Evolutionary conservation across 2,113 vertebrate genomes (phyloP).

Genomic region (Callipepla squamata): DNA sequence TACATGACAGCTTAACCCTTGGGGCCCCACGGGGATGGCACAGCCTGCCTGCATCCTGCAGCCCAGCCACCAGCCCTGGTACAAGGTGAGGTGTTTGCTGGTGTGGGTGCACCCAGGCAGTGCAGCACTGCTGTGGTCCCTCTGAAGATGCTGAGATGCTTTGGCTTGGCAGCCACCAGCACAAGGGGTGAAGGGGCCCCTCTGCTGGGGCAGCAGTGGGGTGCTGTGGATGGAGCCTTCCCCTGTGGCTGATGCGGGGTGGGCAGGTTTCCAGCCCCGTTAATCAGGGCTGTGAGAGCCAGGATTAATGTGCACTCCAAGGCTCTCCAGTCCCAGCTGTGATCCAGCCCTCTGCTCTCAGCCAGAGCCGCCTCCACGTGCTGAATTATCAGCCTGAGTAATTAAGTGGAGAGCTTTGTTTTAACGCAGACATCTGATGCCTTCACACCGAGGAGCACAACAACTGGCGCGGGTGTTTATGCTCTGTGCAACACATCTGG

Average conservation of each 20-base stretch:
- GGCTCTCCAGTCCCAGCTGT: conserved; percentile 65
- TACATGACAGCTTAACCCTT: conserved; percentile 68
- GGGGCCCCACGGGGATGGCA: background rate
- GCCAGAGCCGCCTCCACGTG: conserved; percentile 44
- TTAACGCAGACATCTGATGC: conserved; percentile 71
- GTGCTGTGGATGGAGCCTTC: background rate
- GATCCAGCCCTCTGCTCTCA: conserved; percentile 66
- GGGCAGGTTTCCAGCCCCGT: conserved; percentile 35
- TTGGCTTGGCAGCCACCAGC: rapidly evolving
- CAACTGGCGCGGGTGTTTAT: conserved; percentile 61
- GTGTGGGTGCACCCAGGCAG: background rate
- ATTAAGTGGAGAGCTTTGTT: conserved; percentile 71
- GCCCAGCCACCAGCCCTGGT: background rate
- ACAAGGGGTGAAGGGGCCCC: background rate
- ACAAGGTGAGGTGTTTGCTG: background rate
- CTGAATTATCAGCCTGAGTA: conserved; percentile 68
- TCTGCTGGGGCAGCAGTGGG: rapidly evolving
- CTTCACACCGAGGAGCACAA: conserved; percentile 45
- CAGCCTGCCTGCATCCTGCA: background rate
- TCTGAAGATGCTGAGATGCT: rapidly evolving
- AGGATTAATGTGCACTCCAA: conserved; percentile 66
- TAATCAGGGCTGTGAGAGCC: conserved; percentile 38
- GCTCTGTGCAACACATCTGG: conserved; percentile 67
- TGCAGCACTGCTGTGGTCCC: background rate
- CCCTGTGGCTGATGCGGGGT: background rate